Evolutionary conservation across 30 jellyfish, hydroid and myxozoan genomes (phyloP).

Genomic region (Catostylus mosaicus): DNA sequence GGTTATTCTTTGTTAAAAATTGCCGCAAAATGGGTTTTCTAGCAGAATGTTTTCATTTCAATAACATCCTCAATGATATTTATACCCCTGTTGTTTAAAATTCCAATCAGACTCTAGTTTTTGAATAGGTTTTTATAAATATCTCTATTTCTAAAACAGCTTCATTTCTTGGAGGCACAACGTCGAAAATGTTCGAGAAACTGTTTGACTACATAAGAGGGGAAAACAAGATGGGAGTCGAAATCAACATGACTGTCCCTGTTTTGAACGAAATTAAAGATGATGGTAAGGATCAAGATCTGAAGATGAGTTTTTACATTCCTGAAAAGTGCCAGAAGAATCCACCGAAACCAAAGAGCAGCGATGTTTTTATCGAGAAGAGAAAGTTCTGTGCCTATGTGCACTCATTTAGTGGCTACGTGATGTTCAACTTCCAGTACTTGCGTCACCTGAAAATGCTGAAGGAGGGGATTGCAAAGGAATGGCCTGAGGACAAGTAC

Average conservation of each 20-base stretch:
- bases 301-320: conserved; percentile 64
- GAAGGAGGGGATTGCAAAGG: conserved; percentile 36
- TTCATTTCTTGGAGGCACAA: background rate
- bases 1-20: too few species aligned
- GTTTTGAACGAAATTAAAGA: conserved; percentile 27
- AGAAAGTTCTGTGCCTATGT: conserved; percentile 59
- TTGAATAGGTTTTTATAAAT: too few species aligned
- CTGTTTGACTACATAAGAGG: conserved; percentile 54
- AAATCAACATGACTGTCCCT: conserved; percentile 71
- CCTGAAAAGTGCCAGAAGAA: conserved; percentile 32
- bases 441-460: conserved; percentile 21
- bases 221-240: conserved; percentile 18
- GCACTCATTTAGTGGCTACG: conserved; percentile 46
- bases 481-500: conserved; percentile 39
- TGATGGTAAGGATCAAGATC: background rate
- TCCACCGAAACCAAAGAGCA: conserved; percentile 49
- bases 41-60: too few species aligned
- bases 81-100: too few species aligned
- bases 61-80: too few species aligned
- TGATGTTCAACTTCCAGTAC: background rate
- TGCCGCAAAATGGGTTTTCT: too few species aligned
- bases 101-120: too few species aligned
- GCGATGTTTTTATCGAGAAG: background rate
- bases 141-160: background rate
- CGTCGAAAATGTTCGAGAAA: conserved; percentile 27